Evolutionary conservation across 2,113 vertebrate genomes (phyloP).

Genomic region (Eudyptes chrysolophus): DNA sequence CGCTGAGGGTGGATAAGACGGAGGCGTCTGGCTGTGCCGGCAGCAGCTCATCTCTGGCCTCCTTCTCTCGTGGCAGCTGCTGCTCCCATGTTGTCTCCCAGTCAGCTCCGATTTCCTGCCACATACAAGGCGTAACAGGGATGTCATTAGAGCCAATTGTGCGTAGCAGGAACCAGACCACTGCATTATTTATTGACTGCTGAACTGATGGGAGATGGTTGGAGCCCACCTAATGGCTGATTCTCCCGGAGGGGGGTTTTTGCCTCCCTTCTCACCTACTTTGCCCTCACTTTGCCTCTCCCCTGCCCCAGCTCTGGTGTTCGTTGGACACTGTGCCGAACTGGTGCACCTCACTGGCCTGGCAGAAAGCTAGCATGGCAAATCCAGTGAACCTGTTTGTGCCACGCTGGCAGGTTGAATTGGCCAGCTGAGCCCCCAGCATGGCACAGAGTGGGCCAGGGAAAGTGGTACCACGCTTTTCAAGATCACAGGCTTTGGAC

Average conservation of each 20-base stretch:
- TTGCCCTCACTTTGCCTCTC: neutral
- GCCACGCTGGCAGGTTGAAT: neutral
- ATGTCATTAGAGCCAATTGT: neutral
- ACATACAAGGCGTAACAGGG: neutral
- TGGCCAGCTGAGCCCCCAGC: neutral
- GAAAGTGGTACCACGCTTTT: neutral
- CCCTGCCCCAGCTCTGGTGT: neutral
- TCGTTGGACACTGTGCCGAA: fast-evolving
- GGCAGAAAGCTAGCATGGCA: neutral
- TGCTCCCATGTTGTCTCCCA: neutral
- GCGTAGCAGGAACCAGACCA: neutral
- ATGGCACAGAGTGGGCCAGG: fast-evolving
- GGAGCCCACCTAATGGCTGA: neutral
- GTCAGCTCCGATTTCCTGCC: neutral
- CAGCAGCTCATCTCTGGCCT: neutral
- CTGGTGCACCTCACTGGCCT: neutral
- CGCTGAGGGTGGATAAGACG: fast-evolving
- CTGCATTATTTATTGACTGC: neutral
- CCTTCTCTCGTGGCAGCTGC: neutral
- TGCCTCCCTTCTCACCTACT: neutral
- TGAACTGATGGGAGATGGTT: neutral
- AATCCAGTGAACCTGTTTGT: neutral
- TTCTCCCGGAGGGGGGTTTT: neutral
- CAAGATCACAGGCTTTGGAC: neutral
- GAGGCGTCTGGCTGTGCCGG: neutral